Conservation (phyloP, 2,888 invertebrate species). For the Odiellus spinosus region DNA sequence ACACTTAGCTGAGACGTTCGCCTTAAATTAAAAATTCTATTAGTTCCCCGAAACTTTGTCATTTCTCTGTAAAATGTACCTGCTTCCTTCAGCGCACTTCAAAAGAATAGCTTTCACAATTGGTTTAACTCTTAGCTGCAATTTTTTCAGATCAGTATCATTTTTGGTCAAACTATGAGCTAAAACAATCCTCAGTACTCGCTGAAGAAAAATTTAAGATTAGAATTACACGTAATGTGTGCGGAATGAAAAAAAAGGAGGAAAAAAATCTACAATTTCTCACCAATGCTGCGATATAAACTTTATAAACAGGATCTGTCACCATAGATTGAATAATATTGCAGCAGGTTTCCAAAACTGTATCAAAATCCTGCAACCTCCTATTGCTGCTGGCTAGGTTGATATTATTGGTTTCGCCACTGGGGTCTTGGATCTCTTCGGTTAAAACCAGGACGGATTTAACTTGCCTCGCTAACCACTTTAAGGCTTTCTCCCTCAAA, state of each 20-base stretch:
- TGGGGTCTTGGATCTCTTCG: background rate
- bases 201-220: conserved; percentile 15
- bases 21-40: conserved; percentile 17
- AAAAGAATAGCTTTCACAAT: conserved; percentile 30
- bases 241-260: too few relatives aligned
- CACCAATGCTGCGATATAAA: conserved; percentile 33
- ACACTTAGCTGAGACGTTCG: conserved; percentile 32
- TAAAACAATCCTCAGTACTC: conserved; percentile 21
- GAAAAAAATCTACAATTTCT: conserved; percentile 17
- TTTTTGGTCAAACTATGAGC: conserved; percentile 15
- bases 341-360: conserved; percentile 22
- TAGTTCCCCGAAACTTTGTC: background rate
- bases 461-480: conserved; percentile 26
- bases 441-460: background rate
- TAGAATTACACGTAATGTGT: background rate
- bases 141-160: conserved; percentile 20
- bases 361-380: background rate
- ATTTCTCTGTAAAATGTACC: conserved; percentile 23
- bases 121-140: conserved; percentile 29
- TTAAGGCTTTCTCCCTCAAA: conserved; percentile 28
- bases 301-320: conserved; percentile 34
- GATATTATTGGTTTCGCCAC: background rate
- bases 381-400: background rate
- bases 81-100: conserved; percentile 33
- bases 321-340: conserved; percentile 30